These are phyloP conservation scores for Adrianichthys oophorus DNA, from an alignment of 2,797 vertebrate genomes.

Conservation along the genomic window DNA sequence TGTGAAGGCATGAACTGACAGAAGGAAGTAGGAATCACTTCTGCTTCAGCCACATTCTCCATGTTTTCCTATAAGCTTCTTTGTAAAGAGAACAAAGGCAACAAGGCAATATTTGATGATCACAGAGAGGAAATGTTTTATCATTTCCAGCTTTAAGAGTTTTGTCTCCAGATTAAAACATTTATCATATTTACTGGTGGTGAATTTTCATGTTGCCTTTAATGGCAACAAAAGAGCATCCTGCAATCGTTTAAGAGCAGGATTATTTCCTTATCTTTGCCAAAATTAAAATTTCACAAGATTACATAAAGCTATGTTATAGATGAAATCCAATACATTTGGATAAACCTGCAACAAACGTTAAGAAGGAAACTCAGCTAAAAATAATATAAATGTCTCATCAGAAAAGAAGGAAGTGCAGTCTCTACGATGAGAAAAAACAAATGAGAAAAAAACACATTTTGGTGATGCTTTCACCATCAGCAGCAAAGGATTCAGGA, in stretches of 20 bases:
- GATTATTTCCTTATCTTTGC: no score
- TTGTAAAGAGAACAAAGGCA: constrained; percentile 53
- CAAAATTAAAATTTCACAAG: no score
- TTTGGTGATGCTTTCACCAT: no score
- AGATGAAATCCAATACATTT: no score
- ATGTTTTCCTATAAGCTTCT: constrained; percentile 51
- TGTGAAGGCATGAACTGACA: constrained; percentile 25
- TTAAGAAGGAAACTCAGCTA: no score
- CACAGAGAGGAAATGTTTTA: constrained; percentile 41
- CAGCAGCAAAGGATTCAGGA: no score
- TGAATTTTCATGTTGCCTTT: constrained; percentile 40
- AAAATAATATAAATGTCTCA: no score
- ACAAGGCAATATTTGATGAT: constrained; percentile 44
- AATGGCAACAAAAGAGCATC: constrained; percentile 16
- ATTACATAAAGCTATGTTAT: no score
- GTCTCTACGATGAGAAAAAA: no score
- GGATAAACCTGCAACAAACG: no score
- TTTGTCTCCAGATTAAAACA: constrained; percentile 23
- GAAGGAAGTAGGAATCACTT: constrained; percentile 49
- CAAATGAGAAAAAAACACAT: no score
- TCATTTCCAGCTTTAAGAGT: constrained; percentile 30
- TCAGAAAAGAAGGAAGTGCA: no score
- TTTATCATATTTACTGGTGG: constrained; percentile 64
- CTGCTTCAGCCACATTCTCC: constrained; percentile 18
- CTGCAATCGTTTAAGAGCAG: constrained; percentile 17